Base-by-base conservation (phyloP, 2,797 vertebrate genomes). In the Lateolabrax maculatus region DNA sequence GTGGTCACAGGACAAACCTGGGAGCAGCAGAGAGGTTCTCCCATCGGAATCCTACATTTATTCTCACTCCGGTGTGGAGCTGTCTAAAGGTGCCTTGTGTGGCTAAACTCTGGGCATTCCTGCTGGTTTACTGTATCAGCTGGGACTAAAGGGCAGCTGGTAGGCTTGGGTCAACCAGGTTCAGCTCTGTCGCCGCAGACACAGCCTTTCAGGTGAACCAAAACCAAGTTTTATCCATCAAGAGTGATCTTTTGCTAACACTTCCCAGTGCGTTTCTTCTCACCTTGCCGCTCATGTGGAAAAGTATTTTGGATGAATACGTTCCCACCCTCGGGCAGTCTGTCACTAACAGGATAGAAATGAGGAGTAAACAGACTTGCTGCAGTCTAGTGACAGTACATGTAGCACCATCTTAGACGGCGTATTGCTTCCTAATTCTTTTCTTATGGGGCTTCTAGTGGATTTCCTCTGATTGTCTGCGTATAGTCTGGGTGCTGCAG, bases 1-100 rank as follows among this genome's bases (percentile, higher is more conserved):
- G 93, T 60, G 93, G 94, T 95, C 80, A 81, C 87, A 71, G 89
- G 88, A 93, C 92, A 92, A 92, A 90, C 81, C 91, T 84, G 82
- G 80, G 79, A 87, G 90, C 81, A 85, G 89, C 86, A 76, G 84
- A 81, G 84, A 90, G 89, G 80, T 92, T 90, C 90, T 91, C 83
- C 90, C 90, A 88, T 91, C 75, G 80, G 90, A 89, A 85, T 90
- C 85, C 88, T 87, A 75, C 91, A 83, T 92, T 90, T 92, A 91
- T 92, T 89, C 89, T 89, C 80, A 71, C 76, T 80, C 82, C n/a
- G 34, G 79, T 72, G 84, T 79, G 75, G 84, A 70, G 90, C 85
- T 58, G 80, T 87, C 77, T 90, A 78, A 91, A 90, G 89, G 69
- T 87, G 90, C 90, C 85, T 92, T 91, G 89, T 93, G 91, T 90